These are phyloP conservation scores for Eretmocerus hayati DNA, from an alignment of 2,888 invertebrate genomes.

Conservation along the genomic window DNA sequence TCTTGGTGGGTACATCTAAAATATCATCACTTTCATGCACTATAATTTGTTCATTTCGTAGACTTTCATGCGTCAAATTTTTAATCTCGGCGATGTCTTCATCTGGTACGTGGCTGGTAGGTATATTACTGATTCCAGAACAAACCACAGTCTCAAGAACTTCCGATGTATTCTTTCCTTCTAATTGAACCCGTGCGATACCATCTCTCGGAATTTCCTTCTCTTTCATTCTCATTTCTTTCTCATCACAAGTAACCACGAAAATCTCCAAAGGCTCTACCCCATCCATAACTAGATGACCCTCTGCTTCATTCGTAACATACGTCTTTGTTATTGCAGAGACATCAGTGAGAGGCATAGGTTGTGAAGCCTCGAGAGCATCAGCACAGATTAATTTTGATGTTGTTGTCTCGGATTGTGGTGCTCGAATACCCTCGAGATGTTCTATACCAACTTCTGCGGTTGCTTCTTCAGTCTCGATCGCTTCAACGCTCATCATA, in stretches of 20 bases:
- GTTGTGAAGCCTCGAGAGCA: too few species aligned
- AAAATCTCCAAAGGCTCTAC: constrained; percentile 33
- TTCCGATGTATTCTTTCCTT: constrained; percentile 1
- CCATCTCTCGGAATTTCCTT: not conserved
- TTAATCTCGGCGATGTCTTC: constrained; percentile 38
- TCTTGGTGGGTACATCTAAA: constrained; percentile 25
- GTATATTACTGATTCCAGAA: not conserved
- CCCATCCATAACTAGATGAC: constrained; percentile 36
- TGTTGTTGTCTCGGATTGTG: too few species aligned
- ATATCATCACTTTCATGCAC: constrained; percentile 35
- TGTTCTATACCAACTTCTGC: too few species aligned
- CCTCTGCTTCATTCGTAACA: too few species aligned
- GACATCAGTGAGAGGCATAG: too few species aligned
- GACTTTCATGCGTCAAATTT: constrained; percentile 44
- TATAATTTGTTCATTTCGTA: constrained; percentile 39
- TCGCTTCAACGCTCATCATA: too few species aligned
- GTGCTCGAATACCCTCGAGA: too few species aligned
- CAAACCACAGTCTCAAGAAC: not conserved
- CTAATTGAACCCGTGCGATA: not conserved
- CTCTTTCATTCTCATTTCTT: constrained; percentile 24
- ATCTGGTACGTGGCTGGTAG: constrained; percentile 24
- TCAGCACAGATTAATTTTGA: too few species aligned
- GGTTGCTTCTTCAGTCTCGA: too few species aligned
- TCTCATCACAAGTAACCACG: constrained; percentile 34
- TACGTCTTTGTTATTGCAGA: constrained; percentile 31